Percentiles rank a stretch among this genome's conserved stretches.
Evolutionary conservation across 2,888 invertebrate genomes (phyloP).

Genomic region (Magallana nippona): DNA sequence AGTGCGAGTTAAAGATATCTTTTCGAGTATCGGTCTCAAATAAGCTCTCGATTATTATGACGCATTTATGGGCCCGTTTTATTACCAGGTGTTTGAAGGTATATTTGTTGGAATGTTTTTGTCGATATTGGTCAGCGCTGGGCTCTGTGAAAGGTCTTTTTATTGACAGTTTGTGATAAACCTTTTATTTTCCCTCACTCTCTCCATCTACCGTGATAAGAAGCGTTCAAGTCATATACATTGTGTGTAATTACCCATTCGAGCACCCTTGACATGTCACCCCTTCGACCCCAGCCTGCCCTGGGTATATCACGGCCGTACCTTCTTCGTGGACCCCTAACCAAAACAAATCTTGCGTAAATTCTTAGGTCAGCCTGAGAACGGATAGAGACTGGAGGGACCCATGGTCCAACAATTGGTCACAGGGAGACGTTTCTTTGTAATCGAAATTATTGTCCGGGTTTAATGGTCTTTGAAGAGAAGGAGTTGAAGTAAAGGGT

Average conservation of each 20-base stretch:
- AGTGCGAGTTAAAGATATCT: neutral
- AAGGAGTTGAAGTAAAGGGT: constrained; percentile 14
- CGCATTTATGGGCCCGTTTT: neutral
- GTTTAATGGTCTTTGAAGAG: constrained; percentile 24
- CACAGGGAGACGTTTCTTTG: constrained; percentile 21
- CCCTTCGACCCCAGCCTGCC: constrained; percentile 5
- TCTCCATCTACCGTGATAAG: constrained; percentile 13
- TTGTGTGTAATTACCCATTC: constrained; percentile 6
- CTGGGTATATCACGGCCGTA: neutral
- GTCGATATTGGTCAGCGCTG: neutral
- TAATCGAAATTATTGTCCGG: constrained; percentile 5
- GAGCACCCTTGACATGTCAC: constrained; percentile 30
- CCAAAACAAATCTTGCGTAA: constrained; percentile 31
- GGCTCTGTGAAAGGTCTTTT: constrained; percentile 3
- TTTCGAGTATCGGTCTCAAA: neutral
- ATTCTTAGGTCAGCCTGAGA: neutral
- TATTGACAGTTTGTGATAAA: constrained; percentile 20
- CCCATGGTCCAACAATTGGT: neutral
- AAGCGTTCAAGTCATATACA: neutral
- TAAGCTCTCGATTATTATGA: constrained; percentile 12
- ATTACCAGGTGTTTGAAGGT: constrained; percentile 15
- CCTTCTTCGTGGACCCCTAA: constrained; percentile 4
- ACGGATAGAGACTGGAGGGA: neutral
- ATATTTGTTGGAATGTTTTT: constrained; percentile 28
- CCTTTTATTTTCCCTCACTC: neutral